A percentile compares a stretch with the other conserved stretches of the same genome.
phyloP scores from a whole-genome alignment of 2,888 invertebrate genomes.

The Tetrapedia diversipes region DNA sequence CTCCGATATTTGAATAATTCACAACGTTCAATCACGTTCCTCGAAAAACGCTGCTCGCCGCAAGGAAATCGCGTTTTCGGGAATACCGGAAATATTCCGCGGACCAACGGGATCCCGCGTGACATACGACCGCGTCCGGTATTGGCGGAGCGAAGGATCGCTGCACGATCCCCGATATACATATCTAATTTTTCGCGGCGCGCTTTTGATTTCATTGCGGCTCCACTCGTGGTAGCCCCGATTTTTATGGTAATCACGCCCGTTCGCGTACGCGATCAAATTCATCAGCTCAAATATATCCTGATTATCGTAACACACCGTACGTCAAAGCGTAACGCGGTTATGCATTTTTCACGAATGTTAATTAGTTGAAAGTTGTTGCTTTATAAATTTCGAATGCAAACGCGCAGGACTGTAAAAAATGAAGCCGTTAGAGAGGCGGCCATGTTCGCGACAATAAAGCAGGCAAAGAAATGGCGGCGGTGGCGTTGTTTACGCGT shows the following conservation, averaged over 20 bases:
- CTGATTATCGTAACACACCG: no score
- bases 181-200: constrained; percentile 37
- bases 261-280: no score
- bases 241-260: constrained; percentile 24
- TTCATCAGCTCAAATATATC: no score
- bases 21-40: constrained; percentile 49
- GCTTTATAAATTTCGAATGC: no score
- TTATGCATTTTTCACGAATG: no score
- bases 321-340: no score
- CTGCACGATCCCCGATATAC: neutral
- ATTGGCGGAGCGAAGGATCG: constrained; percentile 26
- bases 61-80: constrained; percentile 66
- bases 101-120: constrained; percentile 38
- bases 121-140: constrained; percentile 28
- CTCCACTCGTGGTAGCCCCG: neutral
- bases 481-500: no score
- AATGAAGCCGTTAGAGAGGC: no score
- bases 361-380: no score
- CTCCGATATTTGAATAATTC: constrained; percentile 66
- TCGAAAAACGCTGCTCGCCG: constrained; percentile 29
- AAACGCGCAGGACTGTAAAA: no score
- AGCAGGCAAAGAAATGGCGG: no score
- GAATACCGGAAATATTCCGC: constrained; percentile 37
- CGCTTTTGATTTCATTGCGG: constrained; percentile 38
- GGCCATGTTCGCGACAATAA: no score